A percentile compares a stretch with the other conserved stretches of the same genome.
These are phyloP conservation scores for Cephonodes hylas DNA, from an alignment of 2,888 invertebrate genomes.

Conservation along the genomic window DNA sequence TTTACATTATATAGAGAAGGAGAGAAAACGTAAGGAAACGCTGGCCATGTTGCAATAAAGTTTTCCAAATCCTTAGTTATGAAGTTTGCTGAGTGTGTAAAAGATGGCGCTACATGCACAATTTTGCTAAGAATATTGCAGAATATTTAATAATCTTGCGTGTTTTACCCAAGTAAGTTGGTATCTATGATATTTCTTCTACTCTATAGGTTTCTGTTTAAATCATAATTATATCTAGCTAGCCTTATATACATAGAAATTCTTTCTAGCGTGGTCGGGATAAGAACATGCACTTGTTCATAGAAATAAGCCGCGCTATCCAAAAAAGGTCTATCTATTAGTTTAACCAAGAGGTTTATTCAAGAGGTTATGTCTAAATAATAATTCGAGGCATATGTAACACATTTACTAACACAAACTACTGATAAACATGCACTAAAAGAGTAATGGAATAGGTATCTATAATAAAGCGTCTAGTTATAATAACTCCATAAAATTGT, in stretches of 20 bases:
- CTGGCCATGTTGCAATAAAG: slow-evolving; percentile 61
- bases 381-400: too few relatives aligned
- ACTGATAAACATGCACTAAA: too few relatives aligned
- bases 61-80: slow-evolving; percentile 51
- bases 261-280: too few relatives aligned
- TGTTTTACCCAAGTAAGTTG: background rate
- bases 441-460: too few relatives aligned
- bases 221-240: background rate
- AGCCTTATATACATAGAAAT: background rate
- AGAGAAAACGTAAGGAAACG: slow-evolving; percentile 48
- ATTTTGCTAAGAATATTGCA: slow-evolving; percentile 22
- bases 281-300: too few relatives aligned
- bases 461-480: too few relatives aligned
- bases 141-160: background rate
- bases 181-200: background rate
- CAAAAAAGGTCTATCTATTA: too few relatives aligned
- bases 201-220: background rate
- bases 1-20: slow-evolving; percentile 45
- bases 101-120: slow-evolving; percentile 68
- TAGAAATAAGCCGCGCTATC: too few relatives aligned
- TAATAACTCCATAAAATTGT: too few relatives aligned
- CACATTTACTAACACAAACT: too few relatives aligned
- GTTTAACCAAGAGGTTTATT: too few relatives aligned
- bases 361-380: too few relatives aligned
- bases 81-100: slow-evolving; percentile 51